Base-by-base conservation (phyloP, 2,888 invertebrate species). In the Sesia bembeciformis region DNA sequence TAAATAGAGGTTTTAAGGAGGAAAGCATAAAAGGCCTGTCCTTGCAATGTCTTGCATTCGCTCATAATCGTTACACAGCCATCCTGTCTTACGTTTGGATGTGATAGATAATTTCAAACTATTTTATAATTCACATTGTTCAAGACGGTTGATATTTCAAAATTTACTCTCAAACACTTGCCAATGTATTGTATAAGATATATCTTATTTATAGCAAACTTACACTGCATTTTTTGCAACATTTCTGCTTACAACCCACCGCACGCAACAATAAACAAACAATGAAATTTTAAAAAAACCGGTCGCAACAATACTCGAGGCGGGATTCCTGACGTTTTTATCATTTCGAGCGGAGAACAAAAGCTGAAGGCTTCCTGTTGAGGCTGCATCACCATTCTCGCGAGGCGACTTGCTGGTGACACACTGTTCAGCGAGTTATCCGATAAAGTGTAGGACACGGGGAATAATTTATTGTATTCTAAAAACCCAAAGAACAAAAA, bases 321-420 rank as follows among this genome's bases (percentile, higher is more conserved):
- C 74, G 70, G 75, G 77, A 83, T 78, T 76, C 83, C 80, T 88
- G 87, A 87, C 84, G 88, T 88, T 88, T 88, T 88, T 88, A 88
- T 88, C 87, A 87, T 86, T 84, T 79, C 76, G 65, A 75, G 74
- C 70, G 64, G 77, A 84, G 86, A 88, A 87, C 88, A 88, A 88
- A 87, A 85, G 87, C 77, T 75, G 76, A 76, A 76, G 77, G 82
- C 87, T 87, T 88, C 86, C 88, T 87, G 87, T 86, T 83, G 84
- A 78, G 68, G 70, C 80, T 72, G 81, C 81, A 87, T 88, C 88
- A 87, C 86, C 85, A 87, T 86, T 86, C 85, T 78, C 75, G 86
- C 72, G 79, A 73, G 69, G 78, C 76, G 64, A 75, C 74, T 79
- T 73, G 66, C 40, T 53, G 40, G 3, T 55, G 61, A 78, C 77